Conservation (phyloP, 2,888 invertebrate genomes). For the Diaphora mendica region DNA sequence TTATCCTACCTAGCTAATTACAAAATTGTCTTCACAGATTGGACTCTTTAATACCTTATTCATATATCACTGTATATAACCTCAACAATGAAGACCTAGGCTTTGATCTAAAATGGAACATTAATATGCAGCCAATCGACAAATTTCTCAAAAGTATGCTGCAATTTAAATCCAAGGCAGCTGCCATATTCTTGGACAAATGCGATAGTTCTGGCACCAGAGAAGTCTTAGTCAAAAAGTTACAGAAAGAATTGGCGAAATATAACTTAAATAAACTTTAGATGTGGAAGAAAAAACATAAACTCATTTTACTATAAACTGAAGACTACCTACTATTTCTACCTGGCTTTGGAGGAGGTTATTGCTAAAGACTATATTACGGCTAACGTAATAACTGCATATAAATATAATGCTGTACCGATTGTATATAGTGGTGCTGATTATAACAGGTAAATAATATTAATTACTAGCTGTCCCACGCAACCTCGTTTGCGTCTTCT, state of each 20-base stretch:
- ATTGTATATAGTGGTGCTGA: conserved; percentile 89
- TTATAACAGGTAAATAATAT: conserved; percentile 85
- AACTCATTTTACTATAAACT: conserved; percentile 68
- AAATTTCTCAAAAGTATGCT: conserved; percentile 52
- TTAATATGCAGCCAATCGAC: conserved; percentile 54
- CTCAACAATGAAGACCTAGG: conserved; percentile 56
- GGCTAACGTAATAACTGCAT: conserved; percentile 82
- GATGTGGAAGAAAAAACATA: conserved; percentile 65
- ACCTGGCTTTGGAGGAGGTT: conserved; percentile 90
- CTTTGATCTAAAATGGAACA: conserved; percentile 57
- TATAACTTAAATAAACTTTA: conserved; percentile 65
- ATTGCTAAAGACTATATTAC: conserved; percentile 83
- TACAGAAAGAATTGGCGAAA: conserved; percentile 74
- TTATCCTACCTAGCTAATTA: not conserved
- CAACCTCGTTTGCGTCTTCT: too few relatives aligned
- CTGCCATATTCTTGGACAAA: conserved; percentile 72
- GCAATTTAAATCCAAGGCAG: conserved; percentile 65
- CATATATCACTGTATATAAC: conserved; percentile 63
- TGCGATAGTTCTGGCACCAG: conserved; percentile 66
- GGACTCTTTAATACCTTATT: conserved; percentile 67
- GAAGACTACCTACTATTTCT: conserved; percentile 87
- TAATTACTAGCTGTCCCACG: too few relatives aligned
- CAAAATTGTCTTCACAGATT: conserved; percentile 44
- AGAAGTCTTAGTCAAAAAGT: conserved; percentile 64
- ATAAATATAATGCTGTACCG: conserved; percentile 87